Conservation (phyloP, 2,797 vertebrate species). For the Lerista edwardsae region DNA sequence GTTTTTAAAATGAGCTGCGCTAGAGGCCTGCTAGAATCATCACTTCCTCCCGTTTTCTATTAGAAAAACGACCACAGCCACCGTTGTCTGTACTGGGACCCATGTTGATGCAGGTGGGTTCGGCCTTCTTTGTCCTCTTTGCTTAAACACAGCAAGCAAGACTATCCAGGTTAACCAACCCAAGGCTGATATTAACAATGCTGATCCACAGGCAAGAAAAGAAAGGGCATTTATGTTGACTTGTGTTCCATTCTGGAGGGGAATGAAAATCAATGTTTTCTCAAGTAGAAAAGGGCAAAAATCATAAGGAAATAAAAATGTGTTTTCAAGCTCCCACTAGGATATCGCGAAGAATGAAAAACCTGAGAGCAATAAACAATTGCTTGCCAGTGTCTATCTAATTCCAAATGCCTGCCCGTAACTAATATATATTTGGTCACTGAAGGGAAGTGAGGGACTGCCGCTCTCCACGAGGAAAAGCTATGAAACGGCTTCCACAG, state of each 20-base stretch:
- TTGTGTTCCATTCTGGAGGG: slow-evolving; percentile 11
- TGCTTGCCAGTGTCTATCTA: slow-evolving; percentile 19
- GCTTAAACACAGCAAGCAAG: slow-evolving; percentile 32
- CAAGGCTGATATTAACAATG: slow-evolving; percentile 44
- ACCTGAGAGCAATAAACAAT: slow-evolving; percentile 19
- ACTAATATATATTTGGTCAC: not conserved
- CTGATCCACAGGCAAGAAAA: slow-evolving; percentile 42
- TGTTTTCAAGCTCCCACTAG: slow-evolving; percentile 32
- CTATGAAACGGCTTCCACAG: slow-evolving; percentile 1
- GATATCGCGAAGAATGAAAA: slow-evolving; percentile 47
- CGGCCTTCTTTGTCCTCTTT: slow-evolving; percentile 12
- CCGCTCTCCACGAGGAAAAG: not conserved
- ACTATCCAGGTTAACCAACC: slow-evolving; percentile 5
- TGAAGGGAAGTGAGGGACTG: not conserved
- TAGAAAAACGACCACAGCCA: too few relatives aligned
- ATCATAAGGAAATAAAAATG: slow-evolving; percentile 34
- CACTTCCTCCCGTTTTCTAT: too few relatives aligned
- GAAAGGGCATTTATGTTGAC: slow-evolving; percentile 56
- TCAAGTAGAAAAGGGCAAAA: slow-evolving; percentile 35
- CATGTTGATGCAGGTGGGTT: not conserved
- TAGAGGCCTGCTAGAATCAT: too few relatives aligned
- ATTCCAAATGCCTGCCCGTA: slow-evolving; percentile 44
- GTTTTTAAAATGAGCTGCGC: too few relatives aligned
- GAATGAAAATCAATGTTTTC: slow-evolving; percentile 38
- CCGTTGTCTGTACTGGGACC: not conserved